These are phyloP conservation scores for Uloborus diversus DNA, from an alignment of 1,140 invertebrate species.

Conservation along the genomic window DNA sequence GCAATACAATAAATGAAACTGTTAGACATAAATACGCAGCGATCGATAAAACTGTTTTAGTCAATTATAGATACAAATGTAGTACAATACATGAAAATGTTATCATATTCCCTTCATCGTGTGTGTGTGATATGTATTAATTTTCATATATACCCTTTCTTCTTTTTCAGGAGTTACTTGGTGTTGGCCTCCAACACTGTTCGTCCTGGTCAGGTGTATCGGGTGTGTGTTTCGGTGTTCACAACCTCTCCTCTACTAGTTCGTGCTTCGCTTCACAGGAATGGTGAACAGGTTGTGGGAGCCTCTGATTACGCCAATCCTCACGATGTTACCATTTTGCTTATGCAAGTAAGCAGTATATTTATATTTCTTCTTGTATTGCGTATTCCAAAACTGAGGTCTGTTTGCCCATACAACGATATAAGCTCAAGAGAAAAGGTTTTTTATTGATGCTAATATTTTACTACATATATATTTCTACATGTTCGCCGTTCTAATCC, in stretches of 20 bases:
- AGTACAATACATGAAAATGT: neutral
- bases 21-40: neutral
- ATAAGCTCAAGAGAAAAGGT: no score
- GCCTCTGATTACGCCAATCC: conserved; percentile 59
- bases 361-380: neutral
- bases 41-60: neutral
- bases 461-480: no score
- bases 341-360: conserved; percentile 62
- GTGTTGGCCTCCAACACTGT: conserved; percentile 64
- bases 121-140: no score
- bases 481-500: no score
- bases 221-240: conserved; percentile 62
- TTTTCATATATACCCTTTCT: neutral
- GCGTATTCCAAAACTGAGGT: no score
- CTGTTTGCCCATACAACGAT: no score
- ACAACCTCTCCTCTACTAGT: conserved; percentile 60
- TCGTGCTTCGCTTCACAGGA: conserved; percentile 62
- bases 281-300: conserved; percentile 64
- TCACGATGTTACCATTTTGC: conserved; percentile 61
- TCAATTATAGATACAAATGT: no score
- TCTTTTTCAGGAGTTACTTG: conserved; percentile 63
- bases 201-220: conserved; percentile 65
- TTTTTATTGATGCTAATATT: no score
- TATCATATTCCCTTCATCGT: neutral
- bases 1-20: neutral